phyloP scores from a whole-genome alignment of 2,113 vertebrate species.

The Catagonus wagneri region DNA sequence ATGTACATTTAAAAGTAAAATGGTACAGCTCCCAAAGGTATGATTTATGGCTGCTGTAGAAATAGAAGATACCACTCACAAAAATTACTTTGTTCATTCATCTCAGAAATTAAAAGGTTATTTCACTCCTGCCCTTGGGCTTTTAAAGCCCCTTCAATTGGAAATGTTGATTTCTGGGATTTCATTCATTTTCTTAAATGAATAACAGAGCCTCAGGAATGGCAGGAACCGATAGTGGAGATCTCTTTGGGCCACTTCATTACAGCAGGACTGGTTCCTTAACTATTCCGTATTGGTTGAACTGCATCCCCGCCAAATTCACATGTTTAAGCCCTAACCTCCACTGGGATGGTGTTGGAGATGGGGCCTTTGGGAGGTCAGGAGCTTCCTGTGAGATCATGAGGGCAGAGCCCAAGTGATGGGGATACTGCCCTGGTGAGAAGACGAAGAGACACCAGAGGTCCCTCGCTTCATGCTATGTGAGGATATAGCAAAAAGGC shows the following conservation, averaged over 20 bases:
- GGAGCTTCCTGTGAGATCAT: neutral
- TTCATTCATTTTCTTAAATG: conserved; percentile 70
- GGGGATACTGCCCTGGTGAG: neutral
- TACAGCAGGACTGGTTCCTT: neutral
- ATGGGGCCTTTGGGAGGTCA: neutral
- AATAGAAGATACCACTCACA: conserved; percentile 77
- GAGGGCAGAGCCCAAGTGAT: neutral
- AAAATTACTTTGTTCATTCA: conserved; percentile 81
- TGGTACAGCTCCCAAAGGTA: conserved; percentile 70
- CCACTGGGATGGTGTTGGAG: neutral
- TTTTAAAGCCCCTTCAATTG: conserved; percentile 62
- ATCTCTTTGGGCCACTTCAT: neutral
- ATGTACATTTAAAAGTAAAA: conserved; percentile 81
- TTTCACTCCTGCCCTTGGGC: conserved; percentile 72
- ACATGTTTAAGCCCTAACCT: neutral
- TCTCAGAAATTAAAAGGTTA: conserved; percentile 83
- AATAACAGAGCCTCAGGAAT: conserved; percentile 26
- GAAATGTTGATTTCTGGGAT: conserved; percentile 72
- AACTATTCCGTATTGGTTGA: neutral
- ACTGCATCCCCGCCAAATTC: neutral
- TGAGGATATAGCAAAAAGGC: neutral
- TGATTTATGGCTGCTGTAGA: conserved; percentile 83
- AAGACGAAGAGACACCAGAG: neutral
- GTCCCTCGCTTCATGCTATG: neutral
- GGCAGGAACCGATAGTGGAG: neutral